Percentiles rank a stretch among this genome's conserved stretches.
Conservation (phyloP, 2,888 invertebrate species). For the Leptopilina syphax region DNA sequence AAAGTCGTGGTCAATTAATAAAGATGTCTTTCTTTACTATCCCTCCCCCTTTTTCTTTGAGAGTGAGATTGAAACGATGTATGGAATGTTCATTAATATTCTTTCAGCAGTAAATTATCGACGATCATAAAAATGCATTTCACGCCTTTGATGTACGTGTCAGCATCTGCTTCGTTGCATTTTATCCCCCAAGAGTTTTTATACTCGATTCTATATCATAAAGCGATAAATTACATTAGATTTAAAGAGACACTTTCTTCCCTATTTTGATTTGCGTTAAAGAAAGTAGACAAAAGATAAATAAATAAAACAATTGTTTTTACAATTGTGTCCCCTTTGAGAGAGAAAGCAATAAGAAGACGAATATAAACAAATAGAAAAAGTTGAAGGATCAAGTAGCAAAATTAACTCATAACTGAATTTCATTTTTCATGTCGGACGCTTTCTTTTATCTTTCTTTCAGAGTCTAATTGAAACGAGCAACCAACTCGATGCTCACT, state of each 20-base stretch:
- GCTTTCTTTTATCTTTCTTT: slow-evolving; percentile 25
- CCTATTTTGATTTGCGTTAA: not conserved
- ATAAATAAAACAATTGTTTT: not conserved
- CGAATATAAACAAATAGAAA: too few relatives aligned
- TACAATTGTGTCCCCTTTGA: not conserved
- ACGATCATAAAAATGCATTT: slow-evolving; percentile 33
- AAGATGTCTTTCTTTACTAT: not conserved
- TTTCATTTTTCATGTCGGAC: not conserved
- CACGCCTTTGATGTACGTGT: slow-evolving; percentile 22
- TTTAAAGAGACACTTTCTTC: not conserved
- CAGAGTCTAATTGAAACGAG: slow-evolving; percentile 24
- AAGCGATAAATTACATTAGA: slow-evolving; percentile 16
- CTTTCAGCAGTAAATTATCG: slow-evolving; percentile 26
- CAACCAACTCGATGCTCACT: slow-evolving; percentile 35
- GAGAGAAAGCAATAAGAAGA: too few relatives aligned
- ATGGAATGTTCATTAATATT: slow-evolving; percentile 34
- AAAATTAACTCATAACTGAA: not conserved
- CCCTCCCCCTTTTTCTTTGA: not conserved
- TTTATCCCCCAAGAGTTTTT: not conserved
- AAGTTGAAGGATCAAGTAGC: too few relatives aligned
- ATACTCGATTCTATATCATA: slow-evolving; percentile 10
- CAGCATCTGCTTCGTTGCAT: slow-evolving; percentile 10
- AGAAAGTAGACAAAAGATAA: not conserved
- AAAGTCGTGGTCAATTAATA: slow-evolving; percentile 15
- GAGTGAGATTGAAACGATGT: not conserved